These are phyloP conservation scores for Gymnobelideus leadbeateri DNA, from an alignment of 2,113 vertebrate species.

Conservation along the genomic window DNA sequence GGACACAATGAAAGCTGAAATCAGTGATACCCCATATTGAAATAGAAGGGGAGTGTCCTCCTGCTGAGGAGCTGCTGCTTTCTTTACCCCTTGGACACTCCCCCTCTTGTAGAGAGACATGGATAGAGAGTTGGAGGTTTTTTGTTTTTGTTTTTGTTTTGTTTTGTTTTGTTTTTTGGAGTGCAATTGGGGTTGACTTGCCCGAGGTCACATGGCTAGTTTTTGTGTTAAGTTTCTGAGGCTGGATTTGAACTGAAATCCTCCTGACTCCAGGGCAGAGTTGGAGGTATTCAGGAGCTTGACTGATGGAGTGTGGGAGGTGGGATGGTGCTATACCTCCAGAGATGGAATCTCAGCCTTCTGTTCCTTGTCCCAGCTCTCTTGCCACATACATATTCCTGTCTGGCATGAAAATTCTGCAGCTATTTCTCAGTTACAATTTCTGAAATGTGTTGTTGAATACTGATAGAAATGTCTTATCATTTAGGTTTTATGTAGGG, in stretches of 20 bases:
- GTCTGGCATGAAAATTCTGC: slow-evolving; percentile 42
- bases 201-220: no score
- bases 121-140: slow-evolving; percentile 48
- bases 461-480: slow-evolving; percentile 47
- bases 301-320: not conserved
- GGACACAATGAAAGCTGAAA: slow-evolving; percentile 98
- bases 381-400: slow-evolving; percentile 34
- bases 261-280: not conserved
- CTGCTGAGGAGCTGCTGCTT: not conserved
- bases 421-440: slow-evolving; percentile 46
- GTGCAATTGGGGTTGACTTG: no score
- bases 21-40: slow-evolving; percentile 94
- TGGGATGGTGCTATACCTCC: not conserved
- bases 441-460: slow-evolving; percentile 48
- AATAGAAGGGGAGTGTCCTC: slow-evolving; percentile 84
- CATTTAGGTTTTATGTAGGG: slow-evolving; percentile 48
- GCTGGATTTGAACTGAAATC: no score
- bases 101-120: slow-evolving; percentile 40
- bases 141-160: no score
- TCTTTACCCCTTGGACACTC: not conserved
- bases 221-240: no score
- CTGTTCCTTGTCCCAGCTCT: not conserved
- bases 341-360: slow-evolving; percentile 7
- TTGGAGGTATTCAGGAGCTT: slow-evolving; percentile 60
- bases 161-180: no score